Conservation (phyloP, 2,113 vertebrate genomes). For the Paratilapia polleni region DNA sequence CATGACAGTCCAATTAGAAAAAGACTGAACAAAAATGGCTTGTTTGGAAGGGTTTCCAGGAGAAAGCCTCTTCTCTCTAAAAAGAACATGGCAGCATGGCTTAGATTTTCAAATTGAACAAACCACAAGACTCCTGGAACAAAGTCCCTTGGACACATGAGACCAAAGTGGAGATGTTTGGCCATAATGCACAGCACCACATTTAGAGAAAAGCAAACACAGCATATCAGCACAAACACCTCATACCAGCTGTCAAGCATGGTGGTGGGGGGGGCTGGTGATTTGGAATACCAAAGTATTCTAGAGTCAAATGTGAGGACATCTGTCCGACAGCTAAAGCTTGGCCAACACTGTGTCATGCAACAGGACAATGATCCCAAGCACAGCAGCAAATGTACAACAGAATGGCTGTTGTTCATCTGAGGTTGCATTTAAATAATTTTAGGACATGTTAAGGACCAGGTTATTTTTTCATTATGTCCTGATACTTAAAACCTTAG, state of each 20-base stretch:
- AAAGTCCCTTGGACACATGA: neutral
- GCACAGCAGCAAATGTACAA: fast-evolving
- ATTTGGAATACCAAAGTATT: neutral
- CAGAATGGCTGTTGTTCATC: fast-evolving
- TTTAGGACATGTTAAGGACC: neutral
- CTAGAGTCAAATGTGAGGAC: neutral
- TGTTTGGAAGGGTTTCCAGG: neutral
- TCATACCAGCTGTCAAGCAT: neutral
- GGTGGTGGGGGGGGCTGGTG: neutral
- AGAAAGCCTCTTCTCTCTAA: neutral
- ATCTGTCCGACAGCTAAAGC: too few species aligned
- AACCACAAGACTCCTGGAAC: too few species aligned
- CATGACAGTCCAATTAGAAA: neutral
- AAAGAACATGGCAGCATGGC: too few species aligned
- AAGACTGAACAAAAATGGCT: neutral
- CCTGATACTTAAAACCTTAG: too few species aligned
- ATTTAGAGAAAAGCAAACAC: neutral
- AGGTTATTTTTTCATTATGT: neutral
- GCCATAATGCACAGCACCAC: neutral
- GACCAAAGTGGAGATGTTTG: neutral
- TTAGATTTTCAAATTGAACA: too few species aligned
- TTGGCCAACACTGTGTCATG: too few species aligned
- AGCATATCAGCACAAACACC: neutral
- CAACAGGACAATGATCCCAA: neutral
- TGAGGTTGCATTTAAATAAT: neutral